These are phyloP conservation scores for Dendrocincla tyrannina DNA, from an alignment of 2,797 vertebrate genomes.

Conservation along the genomic window DNA sequence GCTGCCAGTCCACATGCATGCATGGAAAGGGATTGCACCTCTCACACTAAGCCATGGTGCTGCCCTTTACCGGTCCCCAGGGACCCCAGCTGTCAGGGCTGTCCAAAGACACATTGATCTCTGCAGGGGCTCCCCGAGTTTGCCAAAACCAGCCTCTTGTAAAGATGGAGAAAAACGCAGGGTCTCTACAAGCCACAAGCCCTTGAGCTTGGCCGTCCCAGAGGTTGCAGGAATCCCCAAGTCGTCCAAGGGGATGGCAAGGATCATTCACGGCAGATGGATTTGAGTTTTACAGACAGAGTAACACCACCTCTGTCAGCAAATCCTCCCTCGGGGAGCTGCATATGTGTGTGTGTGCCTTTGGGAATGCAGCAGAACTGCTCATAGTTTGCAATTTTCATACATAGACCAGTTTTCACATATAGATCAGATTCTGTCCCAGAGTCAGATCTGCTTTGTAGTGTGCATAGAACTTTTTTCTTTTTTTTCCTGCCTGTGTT, in stretches of 20 bases:
- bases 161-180: neutral
- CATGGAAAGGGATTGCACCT: neutral
- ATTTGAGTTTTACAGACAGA: neutral
- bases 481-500: neutral
- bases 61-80: fast-evolving
- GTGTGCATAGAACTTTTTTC: neutral
- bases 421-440: neutral
- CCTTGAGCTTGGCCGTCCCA: neutral
- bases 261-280: neutral
- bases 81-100: neutral
- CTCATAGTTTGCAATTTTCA: neutral
- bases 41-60: fast-evolving
- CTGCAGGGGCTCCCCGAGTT: neutral
- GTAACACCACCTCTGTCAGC: neutral
- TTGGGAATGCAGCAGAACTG: neutral
- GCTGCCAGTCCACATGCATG: neutral
- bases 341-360: neutral
- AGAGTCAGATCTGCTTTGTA: neutral
- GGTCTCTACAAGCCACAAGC: neutral
- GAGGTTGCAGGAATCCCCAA: neutral
- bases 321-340: neutral
- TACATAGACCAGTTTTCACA: fast-evolving
- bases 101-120: neutral
- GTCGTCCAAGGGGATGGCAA: neutral
- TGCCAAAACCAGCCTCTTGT: fast-evolving